phyloP scores from a whole-genome alignment of 1,140 invertebrate genomes.

The Atta texana region DNA sequence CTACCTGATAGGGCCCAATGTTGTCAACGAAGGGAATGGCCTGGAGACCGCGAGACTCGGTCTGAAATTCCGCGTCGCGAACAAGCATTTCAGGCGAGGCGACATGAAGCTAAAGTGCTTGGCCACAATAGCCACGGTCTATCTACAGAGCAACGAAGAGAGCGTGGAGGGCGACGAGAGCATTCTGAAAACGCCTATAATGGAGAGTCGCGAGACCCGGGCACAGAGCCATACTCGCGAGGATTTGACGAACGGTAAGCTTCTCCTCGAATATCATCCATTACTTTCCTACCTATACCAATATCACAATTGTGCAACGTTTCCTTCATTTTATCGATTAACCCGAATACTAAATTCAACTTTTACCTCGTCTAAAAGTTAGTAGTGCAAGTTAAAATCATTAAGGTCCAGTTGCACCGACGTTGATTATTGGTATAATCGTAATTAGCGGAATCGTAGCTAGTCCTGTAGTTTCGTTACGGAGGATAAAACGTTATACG shows the following conservation, averaged over 20 bases:
- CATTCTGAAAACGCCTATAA: slow-evolving; percentile 88
- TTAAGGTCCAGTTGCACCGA: slow-evolving; percentile 10
- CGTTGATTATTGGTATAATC: slow-evolving; percentile 14
- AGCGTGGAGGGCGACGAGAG: slow-evolving; percentile 91
- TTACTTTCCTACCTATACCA: slow-evolving; percentile 16
- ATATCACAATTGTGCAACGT: slow-evolving; percentile 43
- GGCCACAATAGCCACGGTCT: slow-evolving; percentile 93
- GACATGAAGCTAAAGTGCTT: slow-evolving; percentile 95
- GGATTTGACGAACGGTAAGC: slow-evolving; percentile 76
- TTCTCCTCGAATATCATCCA: background rate
- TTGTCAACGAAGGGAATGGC: slow-evolving; percentile 83
- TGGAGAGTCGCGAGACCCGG: slow-evolving; percentile 89
- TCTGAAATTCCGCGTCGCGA: slow-evolving; percentile 91
- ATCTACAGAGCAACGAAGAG: slow-evolving; percentile 93
- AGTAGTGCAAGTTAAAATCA: slow-evolving; percentile 2
- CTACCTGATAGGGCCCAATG: slow-evolving; percentile 85
- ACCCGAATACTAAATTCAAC: slow-evolving; percentile 13
- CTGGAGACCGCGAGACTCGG: slow-evolving; percentile 91
- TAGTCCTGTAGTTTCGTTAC: background rate
- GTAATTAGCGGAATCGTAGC: background rate
- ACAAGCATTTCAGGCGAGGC: slow-evolving; percentile 92
- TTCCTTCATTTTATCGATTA: slow-evolving; percentile 21
- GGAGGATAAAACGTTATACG: background rate
- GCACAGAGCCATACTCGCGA: slow-evolving; percentile 81
- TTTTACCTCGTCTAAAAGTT: slow-evolving; percentile 11